These are phyloP conservation scores for Meriones unguiculatus DNA, from an alignment of 2,113 vertebrate species.

Conservation along the genomic window DNA sequence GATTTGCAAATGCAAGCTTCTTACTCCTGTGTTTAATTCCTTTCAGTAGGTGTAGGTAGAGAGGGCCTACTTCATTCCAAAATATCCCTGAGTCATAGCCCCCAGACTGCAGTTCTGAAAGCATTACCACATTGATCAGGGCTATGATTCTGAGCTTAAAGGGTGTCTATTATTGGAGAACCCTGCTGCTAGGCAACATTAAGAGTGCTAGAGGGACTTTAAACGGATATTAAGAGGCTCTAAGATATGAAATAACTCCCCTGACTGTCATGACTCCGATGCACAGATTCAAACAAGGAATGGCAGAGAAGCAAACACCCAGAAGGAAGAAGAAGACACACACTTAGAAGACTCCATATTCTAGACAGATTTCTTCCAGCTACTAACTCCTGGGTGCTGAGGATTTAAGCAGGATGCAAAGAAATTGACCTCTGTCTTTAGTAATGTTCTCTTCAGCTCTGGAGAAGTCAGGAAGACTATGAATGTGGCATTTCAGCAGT, in stretches of 20 bases:
- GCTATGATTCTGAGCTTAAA: constrained; percentile 66
- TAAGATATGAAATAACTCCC: constrained; percentile 65
- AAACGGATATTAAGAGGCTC: constrained; percentile 52
- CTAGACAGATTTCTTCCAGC: neutral
- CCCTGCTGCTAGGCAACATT: constrained; percentile 75
- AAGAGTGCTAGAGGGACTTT: constrained; percentile 61
- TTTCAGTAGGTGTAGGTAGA: neutral
- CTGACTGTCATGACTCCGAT: constrained; percentile 18
- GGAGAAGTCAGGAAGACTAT: neutral
- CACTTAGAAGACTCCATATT: neutral
- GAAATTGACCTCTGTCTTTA: constrained; percentile 19
- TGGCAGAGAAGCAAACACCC: neutral
- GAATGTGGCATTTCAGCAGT: neutral
- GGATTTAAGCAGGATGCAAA: constrained; percentile 27
- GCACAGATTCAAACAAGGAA: constrained; percentile 29
- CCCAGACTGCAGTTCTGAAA: constrained; percentile 62
- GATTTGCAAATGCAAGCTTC: constrained; percentile 51
- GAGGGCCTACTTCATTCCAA: constrained; percentile 45
- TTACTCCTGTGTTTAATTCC: constrained; percentile 47
- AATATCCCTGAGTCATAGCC: constrained; percentile 65
- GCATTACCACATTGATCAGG: constrained; percentile 63
- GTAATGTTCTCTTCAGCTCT: constrained; percentile 5
- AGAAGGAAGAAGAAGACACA: neutral
- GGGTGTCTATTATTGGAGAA: constrained; percentile 66
- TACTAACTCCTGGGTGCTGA: neutral